Evolutionary conservation across 2,797 vertebrate genomes (phyloP).

Genomic region (Crocidura indochinensis): DNA sequence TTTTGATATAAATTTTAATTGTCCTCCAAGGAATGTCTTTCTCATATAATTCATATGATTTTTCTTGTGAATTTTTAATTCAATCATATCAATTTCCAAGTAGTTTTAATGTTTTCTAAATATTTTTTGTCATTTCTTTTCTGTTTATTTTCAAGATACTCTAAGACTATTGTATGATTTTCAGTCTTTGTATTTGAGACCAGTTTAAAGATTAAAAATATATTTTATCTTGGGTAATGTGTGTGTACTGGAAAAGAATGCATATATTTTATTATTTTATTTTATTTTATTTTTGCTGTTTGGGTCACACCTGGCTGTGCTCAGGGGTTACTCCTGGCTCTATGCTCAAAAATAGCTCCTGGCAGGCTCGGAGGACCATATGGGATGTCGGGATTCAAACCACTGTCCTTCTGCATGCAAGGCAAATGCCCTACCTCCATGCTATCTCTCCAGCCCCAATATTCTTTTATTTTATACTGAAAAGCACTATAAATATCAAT

Average conservation of each 20-base stretch:
- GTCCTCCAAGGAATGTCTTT: not conserved
- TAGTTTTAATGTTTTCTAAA: not conserved
- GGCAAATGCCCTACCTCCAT: no score
- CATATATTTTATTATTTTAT: not conserved
- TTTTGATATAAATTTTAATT: not conserved
- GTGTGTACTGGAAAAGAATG: not conserved
- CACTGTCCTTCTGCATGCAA: no score
- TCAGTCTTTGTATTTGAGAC: not conserved
- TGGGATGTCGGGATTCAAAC: no score
- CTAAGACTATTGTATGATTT: not conserved
- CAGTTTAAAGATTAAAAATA: not conserved
- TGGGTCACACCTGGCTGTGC: no score
- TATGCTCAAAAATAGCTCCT: no score
- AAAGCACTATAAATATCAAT: not conserved
- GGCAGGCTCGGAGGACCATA: no score
- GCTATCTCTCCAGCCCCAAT: no score
- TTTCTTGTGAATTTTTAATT: not conserved
- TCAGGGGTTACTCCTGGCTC: no score
- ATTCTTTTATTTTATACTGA: not conserved
- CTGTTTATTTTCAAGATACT: not conserved
- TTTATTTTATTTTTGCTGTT: no score
- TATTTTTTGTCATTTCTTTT: not conserved
- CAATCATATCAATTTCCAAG: conserved; percentile 16
- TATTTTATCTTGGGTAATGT: not conserved
- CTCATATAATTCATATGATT: not conserved